phyloP scores from a whole-genome alignment of 2,113 vertebrate species.

The Carassius carassius region DNA sequence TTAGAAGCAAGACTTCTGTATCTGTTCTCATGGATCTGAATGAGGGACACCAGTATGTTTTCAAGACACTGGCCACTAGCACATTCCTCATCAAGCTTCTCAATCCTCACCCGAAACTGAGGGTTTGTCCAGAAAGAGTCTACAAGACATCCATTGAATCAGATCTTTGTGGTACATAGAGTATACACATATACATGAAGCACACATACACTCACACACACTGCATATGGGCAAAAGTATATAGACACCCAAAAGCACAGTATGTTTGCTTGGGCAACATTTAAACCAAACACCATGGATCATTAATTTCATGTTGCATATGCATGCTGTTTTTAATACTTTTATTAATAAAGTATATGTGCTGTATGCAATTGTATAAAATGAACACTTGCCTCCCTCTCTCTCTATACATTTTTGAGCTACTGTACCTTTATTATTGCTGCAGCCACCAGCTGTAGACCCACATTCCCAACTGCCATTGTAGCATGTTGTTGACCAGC shows the following conservation, averaged over 20 bases:
- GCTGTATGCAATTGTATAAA: background rate
- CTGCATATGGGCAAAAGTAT: no score
- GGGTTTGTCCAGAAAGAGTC: no score
- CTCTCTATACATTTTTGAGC: no score
- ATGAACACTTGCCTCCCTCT: no score
- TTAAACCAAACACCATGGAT: background rate
- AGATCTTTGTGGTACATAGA: background rate
- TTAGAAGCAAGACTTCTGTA: slow-evolving; percentile 37
- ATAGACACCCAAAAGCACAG: background rate
- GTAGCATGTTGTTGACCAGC: slow-evolving; percentile 61
- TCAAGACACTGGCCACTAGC: background rate
- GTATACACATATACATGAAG: background rate
- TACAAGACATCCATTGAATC: background rate
- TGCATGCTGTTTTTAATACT: background rate
- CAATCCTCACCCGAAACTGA: no score
- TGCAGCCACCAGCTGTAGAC: slow-evolving; percentile 71
- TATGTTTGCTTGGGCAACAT: background rate
- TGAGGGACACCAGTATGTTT: no score
- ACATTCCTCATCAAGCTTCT: no score
- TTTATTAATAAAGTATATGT: background rate
- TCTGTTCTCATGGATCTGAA: no score
- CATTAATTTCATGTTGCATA: background rate
- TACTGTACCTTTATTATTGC: slow-evolving; percentile 60
- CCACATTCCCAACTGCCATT: slow-evolving; percentile 71
- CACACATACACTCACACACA: background rate